Base-by-base conservation (phyloP, 2,888 invertebrate species). In the Apamea crenata region DNA sequence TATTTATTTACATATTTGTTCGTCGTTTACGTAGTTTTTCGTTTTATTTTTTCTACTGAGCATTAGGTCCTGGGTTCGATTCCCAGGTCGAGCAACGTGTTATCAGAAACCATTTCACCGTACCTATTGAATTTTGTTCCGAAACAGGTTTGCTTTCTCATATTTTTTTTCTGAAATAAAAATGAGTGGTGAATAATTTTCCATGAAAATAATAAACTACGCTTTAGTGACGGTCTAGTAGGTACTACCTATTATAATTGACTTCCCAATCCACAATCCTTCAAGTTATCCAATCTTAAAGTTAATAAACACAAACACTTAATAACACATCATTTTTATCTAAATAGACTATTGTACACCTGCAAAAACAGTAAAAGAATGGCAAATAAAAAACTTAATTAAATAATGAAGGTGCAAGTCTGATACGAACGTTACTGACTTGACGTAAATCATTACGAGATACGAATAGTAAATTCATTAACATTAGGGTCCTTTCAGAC, bases 261-360 rank as follows among this genome's bases (percentile, higher is more conserved):
- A 44, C 47, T 73, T 50, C 25, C 18, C 29, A 12, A 68, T 61
- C 12, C 36, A 59, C 44, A 70, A 73, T 69, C 29, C 32, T 29
- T 47, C 25, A 69, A 69, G 69, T 29, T 50, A 25, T 47, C 25
- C 25, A 50, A 59, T 7, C 32, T 36, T 32, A 29, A 44, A 74
- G n/a, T 67, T 67, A 77, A 47, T 70, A 76, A 75, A 78, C 32
- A 25, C 36, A 32, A 69, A 70, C 69, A 79, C 29, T 69, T 70
- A 53, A 68, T 40, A 21, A 59, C 10, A 47, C 67, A 59, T 74
- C 0, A 29, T 80, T 80, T 76, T 73, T 79, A 83, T 83, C 78
- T 83, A 76, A 82, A 87, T 87, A 75, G 68, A 67, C 75, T 77
- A 78, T 84, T 88, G 78, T 88, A 71, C 14, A 29, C 18, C 29